A percentile compares a stretch with the other conserved stretches of the same genome.
phyloP scores from a whole-genome alignment of 2,113 vertebrate species.

The Pseudonaja textilis region DNA sequence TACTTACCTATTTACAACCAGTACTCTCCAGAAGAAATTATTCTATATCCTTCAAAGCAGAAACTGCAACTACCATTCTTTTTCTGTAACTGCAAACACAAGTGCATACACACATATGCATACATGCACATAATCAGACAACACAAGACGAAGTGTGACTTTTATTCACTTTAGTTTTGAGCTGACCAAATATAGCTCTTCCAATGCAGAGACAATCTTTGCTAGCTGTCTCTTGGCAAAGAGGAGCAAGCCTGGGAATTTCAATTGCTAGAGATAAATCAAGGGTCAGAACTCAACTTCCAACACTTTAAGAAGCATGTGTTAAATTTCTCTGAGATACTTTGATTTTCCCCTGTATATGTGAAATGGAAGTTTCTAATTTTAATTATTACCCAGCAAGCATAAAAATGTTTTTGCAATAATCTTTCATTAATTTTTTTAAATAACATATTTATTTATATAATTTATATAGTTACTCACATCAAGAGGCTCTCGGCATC shows the following conservation, averaged over 20 bases:
- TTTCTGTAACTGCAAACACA: background rate
- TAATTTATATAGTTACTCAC: background rate
- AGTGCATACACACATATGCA: background rate
- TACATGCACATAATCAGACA: conserved; percentile 36
- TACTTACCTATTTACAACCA: background rate
- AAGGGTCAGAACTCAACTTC: conserved; percentile 27
- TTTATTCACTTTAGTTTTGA: conserved; percentile 58
- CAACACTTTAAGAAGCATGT: conserved; percentile 34
- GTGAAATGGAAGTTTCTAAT: background rate
- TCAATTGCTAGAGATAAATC: conserved; percentile 52
- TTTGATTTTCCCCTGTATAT: conserved; percentile 47
- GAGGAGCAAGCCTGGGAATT: conserved; percentile 61
- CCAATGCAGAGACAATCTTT: conserved; percentile 41
- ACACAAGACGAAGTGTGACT: conserved; percentile 55
- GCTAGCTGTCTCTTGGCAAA: conserved; percentile 57
- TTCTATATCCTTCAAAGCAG: background rate
- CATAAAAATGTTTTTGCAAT: background rate
- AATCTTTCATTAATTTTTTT: background rate
- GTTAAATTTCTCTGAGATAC: conserved; percentile 56
- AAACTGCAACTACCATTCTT: background rate
- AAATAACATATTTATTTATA: conserved; percentile 2
- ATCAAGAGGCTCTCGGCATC: background rate
- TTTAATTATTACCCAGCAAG: background rate
- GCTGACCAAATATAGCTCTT: conserved; percentile 50
- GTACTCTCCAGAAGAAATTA: background rate